Base-by-base conservation (phyloP, 2,888 invertebrate species). In the Cordylochernes scorpioides region DNA sequence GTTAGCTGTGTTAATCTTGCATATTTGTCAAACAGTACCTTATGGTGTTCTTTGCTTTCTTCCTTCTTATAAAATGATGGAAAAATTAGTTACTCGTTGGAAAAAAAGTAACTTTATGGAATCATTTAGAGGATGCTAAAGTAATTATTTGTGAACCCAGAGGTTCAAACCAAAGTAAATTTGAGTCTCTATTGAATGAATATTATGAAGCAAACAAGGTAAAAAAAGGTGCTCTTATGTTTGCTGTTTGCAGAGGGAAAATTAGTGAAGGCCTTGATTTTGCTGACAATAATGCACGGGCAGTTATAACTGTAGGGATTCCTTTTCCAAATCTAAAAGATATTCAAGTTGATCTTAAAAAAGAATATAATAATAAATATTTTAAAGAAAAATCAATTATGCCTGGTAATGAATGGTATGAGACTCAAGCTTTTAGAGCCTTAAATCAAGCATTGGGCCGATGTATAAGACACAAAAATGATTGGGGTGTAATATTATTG, bases 221-320 rank as follows among this genome's bases (percentile, higher is more conserved):
- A 17, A 24, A 18, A 22, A 22, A 28, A 17, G 88, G 88, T 6
- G 91, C 88, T 3, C 71, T 82, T 44, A 80, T 97, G 47, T 71
- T 94, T 68, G 94, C 84, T 17, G 91, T 97, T 1, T 88, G 86
- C 48, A 64, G 94, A 42, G 94, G 97, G 7, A 97, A 94, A 62
- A 80, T 61, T 33, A 39, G 42, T 24, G 94, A 97, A 61, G 97
- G 97, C 16, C 60, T 97, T 40, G 94, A 97, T 58, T 94, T 97
- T 61, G 72, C 82, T 10, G 84, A 97, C 55, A 67, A 67, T 44
- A 84, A 86, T 58, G 91, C 88, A 1, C 65, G 97, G 44, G 88
- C 80, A 37, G 94, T 97, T 1, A 67, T 94, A 29, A 73, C 99
- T 30, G 78, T 80, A 18, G 97, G 97, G 2, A 59, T 99, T 31